Percentiles rank a stretch among this genome's conserved stretches.
phyloP scores from a whole-genome alignment of 2,888 invertebrate species.

The Disparrhopalites patrizii region DNA sequence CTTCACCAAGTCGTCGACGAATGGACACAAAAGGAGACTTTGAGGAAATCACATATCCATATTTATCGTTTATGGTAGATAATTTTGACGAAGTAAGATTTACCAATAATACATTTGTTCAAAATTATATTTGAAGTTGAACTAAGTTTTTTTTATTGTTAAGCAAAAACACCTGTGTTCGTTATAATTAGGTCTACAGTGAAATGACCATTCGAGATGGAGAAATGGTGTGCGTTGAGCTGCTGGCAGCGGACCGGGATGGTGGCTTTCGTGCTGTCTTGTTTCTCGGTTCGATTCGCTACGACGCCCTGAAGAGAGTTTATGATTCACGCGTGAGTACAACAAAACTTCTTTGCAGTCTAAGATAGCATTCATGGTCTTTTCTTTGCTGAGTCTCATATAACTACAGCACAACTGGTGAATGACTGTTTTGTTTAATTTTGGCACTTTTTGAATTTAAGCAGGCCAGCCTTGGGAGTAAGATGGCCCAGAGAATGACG shows the following conservation, averaged over 20 bases:
- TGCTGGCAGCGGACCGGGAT: conserved; percentile 86
- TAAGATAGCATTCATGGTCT: too few species aligned
- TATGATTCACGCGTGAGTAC: conserved; percentile 90
- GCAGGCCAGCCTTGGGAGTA: conserved; percentile 88
- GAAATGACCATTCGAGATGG: conserved; percentile 96
- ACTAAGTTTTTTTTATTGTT: conserved; percentile 1
- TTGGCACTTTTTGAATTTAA: conserved; percentile 49
- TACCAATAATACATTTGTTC: too few species aligned
- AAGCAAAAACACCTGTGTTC: too few species aligned
- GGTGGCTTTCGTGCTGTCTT: conserved; percentile 85
- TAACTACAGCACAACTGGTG: too few species aligned
- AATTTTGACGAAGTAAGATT: conserved; percentile 46
- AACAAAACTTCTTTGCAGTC: too few species aligned
- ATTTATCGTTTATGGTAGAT: conserved; percentile 90
- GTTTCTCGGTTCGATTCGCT: conserved; percentile 95
- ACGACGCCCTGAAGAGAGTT: conserved; percentile 93
- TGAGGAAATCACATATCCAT: conserved; percentile 98
- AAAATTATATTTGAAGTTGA: not conserved
- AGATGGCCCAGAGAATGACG: conserved; percentile 93
- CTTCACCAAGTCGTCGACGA: conserved; percentile 91
- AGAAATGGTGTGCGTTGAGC: conserved; percentile 97
- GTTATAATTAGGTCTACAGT: conserved; percentile 68
- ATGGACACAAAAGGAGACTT: conserved; percentile 98
- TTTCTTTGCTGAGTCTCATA: too few species aligned
- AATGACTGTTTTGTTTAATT: not conserved